Evolutionary conservation across 2,888 invertebrate genomes (phyloP).

Genomic region (Gasteruption jaculator): DNA sequence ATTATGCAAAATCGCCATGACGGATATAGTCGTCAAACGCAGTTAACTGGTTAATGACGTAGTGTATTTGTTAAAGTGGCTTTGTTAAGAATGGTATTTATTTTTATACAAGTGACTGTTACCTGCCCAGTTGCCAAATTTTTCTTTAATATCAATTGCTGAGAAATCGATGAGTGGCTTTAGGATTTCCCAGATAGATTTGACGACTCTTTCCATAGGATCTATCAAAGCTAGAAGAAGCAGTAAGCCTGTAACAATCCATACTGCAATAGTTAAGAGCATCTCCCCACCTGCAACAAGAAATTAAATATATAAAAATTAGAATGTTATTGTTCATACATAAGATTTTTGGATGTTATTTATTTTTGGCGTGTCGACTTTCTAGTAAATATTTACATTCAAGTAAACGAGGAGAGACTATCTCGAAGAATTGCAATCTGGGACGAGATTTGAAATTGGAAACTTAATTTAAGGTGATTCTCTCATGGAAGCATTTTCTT

Average conservation of each 20-base stretch:
- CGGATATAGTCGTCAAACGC: no score
- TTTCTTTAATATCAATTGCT: slow-evolving; percentile 43
- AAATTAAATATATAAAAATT: slow-evolving; percentile 4
- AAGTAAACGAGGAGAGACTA: no score
- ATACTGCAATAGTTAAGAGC: slow-evolving; percentile 33
- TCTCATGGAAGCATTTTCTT: no score
- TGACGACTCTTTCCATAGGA: slow-evolving; percentile 29
- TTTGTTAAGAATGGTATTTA: background rate
- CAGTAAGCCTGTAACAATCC: slow-evolving; percentile 33
- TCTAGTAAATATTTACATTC: no score
- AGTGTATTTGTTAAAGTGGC: background rate
- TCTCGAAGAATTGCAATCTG: no score
- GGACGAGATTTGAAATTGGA: no score
- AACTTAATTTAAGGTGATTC: no score
- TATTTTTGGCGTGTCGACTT: no score
- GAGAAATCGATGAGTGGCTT: slow-evolving; percentile 36
- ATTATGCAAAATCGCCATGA: no score
- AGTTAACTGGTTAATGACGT: no score
- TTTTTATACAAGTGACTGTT: slow-evolving; percentile 42
- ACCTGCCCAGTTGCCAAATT: slow-evolving; percentile 87
- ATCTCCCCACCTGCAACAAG: slow-evolving; percentile 30
- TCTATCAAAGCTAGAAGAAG: slow-evolving; percentile 35
- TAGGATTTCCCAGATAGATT: slow-evolving; percentile 37
- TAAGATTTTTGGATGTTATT: no score
- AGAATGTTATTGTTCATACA: no score